Evolutionary conservation across 2,888 invertebrate genomes (phyloP), one percentile per base, ranked within the genome.

Genomic region (Callinectes sapidus): DNA sequence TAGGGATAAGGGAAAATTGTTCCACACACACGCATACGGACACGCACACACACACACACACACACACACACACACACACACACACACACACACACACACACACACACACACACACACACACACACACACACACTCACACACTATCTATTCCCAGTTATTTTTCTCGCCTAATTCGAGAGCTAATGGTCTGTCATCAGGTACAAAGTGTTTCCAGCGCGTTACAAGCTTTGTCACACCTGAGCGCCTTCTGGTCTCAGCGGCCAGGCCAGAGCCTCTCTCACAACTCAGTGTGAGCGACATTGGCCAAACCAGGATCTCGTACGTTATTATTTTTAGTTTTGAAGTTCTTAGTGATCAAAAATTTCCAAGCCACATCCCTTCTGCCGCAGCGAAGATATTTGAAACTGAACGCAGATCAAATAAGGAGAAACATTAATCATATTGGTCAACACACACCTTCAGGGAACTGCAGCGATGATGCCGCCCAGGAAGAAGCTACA

Each of bases 381-480:
- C 42, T 32, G 54, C 48, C 32, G 16, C 42, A 35, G 23, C 90
- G 61, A 90, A 90, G 92, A 92, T 90, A 90, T 92, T 77, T 92
- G 92, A 90, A 92, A 92, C 90, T 77, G 92, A 77, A 90, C 92
- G 92, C 81, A 90, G 86, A 35, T 90, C 92, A 92, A 90, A 92
- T 92, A 92, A 87, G 92, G 92, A 35, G 92, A 92, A 77, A 39
- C 92, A 92, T 92, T 90, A 92, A 92, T 92, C 92, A 92, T 92
- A 90, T 92, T 87, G 92, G 92, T 92, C 92, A 92, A 92, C 92
- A 92, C 92, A 92, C 92, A 92, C 92, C 92, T 92, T 90, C 32
- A 77, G 92, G 90, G 90, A 90, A 77, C 85, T 87, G 90, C 92
- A 87, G 54, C 35, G 89, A 55, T 39, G n/a, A 16, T 39, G 86